Conservation (phyloP, 2,113 vertebrate genomes). For the Limnothrissa miodon region DNA sequence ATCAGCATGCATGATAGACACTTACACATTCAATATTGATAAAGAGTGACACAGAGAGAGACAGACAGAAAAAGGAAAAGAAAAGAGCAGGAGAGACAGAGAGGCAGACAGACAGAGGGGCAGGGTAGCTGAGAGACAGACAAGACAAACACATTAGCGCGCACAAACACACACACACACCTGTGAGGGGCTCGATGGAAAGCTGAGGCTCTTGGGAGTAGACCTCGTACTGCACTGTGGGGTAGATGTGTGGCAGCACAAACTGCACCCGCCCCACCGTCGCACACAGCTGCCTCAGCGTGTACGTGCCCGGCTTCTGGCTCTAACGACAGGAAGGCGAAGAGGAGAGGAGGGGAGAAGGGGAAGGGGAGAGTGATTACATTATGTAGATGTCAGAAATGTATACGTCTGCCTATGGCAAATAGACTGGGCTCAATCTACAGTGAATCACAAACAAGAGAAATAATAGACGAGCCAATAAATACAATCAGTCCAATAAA, state of each 20-base stretch:
- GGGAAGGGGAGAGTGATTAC: not conserved
- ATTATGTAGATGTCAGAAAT: too few species aligned
- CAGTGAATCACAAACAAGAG: not conserved
- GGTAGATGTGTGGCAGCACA: constrained; percentile 89
- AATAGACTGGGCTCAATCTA: too few species aligned
- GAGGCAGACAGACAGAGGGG: constrained; percentile 2
- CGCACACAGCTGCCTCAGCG: constrained; percentile 85
- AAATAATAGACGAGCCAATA: not conserved
- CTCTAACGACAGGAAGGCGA: too few species aligned
- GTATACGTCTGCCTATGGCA: too few species aligned
- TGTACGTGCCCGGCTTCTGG: constrained; percentile 88
- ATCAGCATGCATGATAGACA: not conserved
- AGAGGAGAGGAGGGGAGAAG: constrained; percentile 25
- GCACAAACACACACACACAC: constrained; percentile 56
- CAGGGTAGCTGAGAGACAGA: not conserved
- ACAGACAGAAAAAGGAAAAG: not conserved
- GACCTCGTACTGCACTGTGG: constrained; percentile 89
- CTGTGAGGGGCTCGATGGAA: constrained; percentile 86
- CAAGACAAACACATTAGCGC: not conserved
- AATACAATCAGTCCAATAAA: not conserved
- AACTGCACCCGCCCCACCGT: constrained; percentile 86
- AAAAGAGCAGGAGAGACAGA: not conserved
- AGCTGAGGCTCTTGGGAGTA: constrained; percentile 98
- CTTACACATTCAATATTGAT: not conserved
- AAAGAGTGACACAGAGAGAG: not conserved